Conservation (phyloP, 2,113 vertebrate species). For the Synchiropus splendidus region DNA sequence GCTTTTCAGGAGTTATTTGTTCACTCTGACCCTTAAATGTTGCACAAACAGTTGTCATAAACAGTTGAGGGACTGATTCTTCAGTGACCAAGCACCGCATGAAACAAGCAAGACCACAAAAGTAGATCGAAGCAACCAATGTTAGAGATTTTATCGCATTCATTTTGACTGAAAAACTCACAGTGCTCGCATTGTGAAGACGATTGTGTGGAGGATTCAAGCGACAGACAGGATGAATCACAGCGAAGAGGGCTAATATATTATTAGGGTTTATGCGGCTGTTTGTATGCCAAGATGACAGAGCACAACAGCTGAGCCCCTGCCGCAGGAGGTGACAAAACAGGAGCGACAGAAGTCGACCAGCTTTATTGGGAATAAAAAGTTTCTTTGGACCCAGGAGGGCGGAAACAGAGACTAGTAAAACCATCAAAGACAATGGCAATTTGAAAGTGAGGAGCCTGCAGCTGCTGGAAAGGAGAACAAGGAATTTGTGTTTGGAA, state of each 20-base stretch:
- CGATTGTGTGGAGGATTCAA: too few relatives aligned
- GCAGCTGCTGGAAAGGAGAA: conserved; percentile 1
- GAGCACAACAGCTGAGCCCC: conserved; percentile 21
- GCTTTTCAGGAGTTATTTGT: conserved; percentile 44
- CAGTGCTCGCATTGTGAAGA: too few relatives aligned
- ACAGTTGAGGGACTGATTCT: conserved; percentile 12
- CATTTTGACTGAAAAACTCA: conserved; percentile 2
- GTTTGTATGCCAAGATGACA: conserved; percentile 9
- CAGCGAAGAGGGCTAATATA: conserved; percentile 24
- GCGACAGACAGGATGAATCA: not conserved
- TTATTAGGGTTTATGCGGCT: conserved; percentile 27
- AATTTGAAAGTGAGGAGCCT: conserved; percentile 5
- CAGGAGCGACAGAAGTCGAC: conserved; percentile 7
- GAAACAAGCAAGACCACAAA: too few relatives aligned
- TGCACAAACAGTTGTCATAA: conserved; percentile 36
- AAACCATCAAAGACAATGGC: conserved; percentile 1
- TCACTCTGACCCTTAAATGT: conserved; percentile 34
- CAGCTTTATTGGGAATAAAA: conserved; percentile 16
- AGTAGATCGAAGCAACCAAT: too few relatives aligned
- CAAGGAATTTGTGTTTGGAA: not conserved
- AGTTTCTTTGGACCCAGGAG: conserved; percentile 11
- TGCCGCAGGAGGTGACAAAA: conserved; percentile 16
- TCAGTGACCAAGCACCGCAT: not conserved
- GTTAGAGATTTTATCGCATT: too few relatives aligned
- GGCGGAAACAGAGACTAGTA: conserved; percentile 5